A percentile compares a stretch with the other conserved stretches of the same genome.
Conservation (phyloP, 1,140 invertebrate species). For the Chelonus insularis region DNA sequence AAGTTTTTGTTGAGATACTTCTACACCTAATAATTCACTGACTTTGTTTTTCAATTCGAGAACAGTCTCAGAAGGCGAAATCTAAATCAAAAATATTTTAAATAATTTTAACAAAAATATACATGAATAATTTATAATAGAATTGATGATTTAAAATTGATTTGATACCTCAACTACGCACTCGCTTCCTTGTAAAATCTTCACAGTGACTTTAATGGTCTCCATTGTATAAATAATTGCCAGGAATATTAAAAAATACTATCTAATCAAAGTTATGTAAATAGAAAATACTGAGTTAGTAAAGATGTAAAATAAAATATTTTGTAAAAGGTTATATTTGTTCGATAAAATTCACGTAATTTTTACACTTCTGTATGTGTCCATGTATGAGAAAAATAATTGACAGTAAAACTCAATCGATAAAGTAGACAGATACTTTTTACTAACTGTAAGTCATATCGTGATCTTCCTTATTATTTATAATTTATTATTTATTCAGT, state of each 20-base stretch:
- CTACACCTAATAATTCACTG: conserved; percentile 47
- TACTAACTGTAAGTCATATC: too few relatives aligned
- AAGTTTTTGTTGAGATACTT: conserved; percentile 51
- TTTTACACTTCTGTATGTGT: too few relatives aligned
- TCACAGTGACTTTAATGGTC: conserved; percentile 50
- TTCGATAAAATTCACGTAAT: too few relatives aligned
- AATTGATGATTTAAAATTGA: conserved; percentile 7
- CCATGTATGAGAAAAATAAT: too few relatives aligned
- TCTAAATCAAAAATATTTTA: conserved; percentile 33
- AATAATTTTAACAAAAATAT: neutral
- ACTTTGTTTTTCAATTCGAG: conserved; percentile 53
- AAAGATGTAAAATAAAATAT: neutral
- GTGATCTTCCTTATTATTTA: too few relatives aligned
- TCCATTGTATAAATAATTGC: neutral
- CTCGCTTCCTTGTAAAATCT: conserved; percentile 48
- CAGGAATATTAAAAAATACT: neutral
- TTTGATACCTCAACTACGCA: conserved; percentile 49
- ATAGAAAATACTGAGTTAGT: neutral
- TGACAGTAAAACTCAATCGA: too few relatives aligned
- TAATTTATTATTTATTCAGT: too few relatives aligned
- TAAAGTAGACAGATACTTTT: too few relatives aligned
- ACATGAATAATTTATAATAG: neutral
- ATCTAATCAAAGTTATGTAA: neutral
- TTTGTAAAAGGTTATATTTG: conserved; percentile 3
- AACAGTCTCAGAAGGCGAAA: conserved; percentile 51